Percentiles rank a stretch among this genome's conserved stretches.
Evolutionary conservation across 2,113 vertebrate genomes (phyloP).

Genomic region (human (Homo sapiens)): DNA sequence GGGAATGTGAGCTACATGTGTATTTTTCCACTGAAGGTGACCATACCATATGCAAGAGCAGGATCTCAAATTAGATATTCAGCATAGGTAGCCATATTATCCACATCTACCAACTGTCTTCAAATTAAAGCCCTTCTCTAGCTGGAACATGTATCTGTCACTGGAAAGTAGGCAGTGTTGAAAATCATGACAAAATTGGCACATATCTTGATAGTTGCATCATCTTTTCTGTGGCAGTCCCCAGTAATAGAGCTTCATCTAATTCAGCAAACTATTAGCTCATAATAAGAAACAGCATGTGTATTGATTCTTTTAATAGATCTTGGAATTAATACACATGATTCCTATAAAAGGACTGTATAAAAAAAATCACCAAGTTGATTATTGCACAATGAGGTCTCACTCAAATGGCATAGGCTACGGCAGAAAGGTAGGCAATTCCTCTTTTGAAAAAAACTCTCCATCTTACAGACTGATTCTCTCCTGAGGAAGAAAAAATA

Average conservation of each 20-base stretch:
- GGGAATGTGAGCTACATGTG: not conserved
- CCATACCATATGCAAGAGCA: not conserved
- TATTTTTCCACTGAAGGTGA: not conserved
- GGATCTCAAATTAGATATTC: not conserved
- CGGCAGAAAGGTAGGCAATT: not conserved
- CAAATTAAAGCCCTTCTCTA: not conserved
- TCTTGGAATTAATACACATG: slow-evolving; percentile 8
- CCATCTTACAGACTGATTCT: not conserved
- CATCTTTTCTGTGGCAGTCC: not conserved
- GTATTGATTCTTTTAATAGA: not conserved
- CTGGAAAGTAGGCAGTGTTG: not conserved
- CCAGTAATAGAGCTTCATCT: not conserved
- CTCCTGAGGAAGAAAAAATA: not conserved
- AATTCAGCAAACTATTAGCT: slow-evolving; percentile 1
- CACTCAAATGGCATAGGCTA: not conserved
- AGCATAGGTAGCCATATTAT: not conserved
- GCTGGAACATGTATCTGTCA: not conserved
- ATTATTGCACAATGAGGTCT: not conserved
- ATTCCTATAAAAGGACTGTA: not conserved
- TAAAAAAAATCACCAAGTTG: slow-evolving; percentile 4
- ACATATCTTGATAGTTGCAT: not conserved
- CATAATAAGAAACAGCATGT: not conserved
- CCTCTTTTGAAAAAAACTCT: not conserved
- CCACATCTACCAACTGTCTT: not conserved
- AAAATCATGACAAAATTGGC: not conserved